These are phyloP conservation scores for Pomacea maculata DNA, from an alignment of 1,140 invertebrate species.

Conservation along the genomic window DNA sequence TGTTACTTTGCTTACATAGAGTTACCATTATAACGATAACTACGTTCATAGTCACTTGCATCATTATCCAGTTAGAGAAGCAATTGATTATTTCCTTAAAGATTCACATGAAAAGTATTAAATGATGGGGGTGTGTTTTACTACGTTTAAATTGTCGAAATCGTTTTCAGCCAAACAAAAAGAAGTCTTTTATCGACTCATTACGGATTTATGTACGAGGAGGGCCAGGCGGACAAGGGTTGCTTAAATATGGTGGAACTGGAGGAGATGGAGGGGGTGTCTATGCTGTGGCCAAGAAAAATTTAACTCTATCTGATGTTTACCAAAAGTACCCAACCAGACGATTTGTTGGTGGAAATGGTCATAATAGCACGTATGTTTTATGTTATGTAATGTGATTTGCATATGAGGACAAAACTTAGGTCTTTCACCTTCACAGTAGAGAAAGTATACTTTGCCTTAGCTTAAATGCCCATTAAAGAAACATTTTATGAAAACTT, in stretches of 20 bases:
- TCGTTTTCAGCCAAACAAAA: constrained; percentile 10
- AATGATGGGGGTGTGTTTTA: too few species aligned
- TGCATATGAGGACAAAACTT: too few species aligned
- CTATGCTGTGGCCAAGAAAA: constrained; percentile 75
- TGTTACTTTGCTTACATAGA: too few species aligned
- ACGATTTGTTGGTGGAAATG: constrained; percentile 44
- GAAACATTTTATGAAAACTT: neutral
- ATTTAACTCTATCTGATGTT: constrained; percentile 32
- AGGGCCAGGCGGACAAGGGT: constrained; percentile 93
- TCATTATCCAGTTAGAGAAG: too few species aligned
- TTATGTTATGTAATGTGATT: neutral
- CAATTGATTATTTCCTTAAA: too few species aligned
- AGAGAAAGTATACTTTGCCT: too few species aligned
- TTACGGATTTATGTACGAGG: constrained; percentile 70
- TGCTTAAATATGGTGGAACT: constrained; percentile 92
- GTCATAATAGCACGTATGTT: constrained; percentile 49
- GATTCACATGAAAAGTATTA: too few species aligned
- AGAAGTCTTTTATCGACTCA: constrained; percentile 50
- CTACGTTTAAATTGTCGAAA: too few species aligned
- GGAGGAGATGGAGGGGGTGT: constrained; percentile 97
- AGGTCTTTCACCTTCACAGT: too few species aligned
- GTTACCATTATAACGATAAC: too few species aligned
- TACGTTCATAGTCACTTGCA: too few species aligned
- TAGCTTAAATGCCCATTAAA: neutral
- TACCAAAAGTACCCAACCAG: constrained; percentile 42